Conservation (phyloP, 2,888 invertebrate genomes). For the Alcis repandata region DNA sequence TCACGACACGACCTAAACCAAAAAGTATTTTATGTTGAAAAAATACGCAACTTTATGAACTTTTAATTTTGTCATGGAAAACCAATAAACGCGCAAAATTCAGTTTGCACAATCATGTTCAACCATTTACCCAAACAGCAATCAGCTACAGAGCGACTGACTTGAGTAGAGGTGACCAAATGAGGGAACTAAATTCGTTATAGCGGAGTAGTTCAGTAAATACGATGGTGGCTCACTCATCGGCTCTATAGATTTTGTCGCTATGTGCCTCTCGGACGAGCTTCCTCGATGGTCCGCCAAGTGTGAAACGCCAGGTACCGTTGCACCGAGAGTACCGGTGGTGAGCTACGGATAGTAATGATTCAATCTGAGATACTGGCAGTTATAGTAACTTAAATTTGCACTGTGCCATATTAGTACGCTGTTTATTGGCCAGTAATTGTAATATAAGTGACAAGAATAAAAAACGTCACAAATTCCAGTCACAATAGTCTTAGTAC, state of each 20-base stretch:
- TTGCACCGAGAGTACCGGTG: conserved; percentile 31
- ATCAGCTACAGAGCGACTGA: neutral
- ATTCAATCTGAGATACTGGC: neutral
- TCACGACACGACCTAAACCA: too few relatives aligned
- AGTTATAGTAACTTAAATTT: neutral
- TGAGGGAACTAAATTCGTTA: neutral
- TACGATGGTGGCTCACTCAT: neutral
- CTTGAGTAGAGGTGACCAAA: neutral
- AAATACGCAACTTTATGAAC: too few relatives aligned
- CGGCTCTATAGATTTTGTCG: neutral
- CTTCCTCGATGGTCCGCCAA: conserved; percentile 37
- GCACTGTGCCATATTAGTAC: too few relatives aligned
- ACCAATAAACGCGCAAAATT: neutral
- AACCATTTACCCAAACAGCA: neutral
- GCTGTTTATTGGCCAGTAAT: too few relatives aligned
- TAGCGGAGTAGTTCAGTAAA: neutral
- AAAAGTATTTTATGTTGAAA: too few relatives aligned
- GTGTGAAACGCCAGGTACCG: conserved; percentile 45
- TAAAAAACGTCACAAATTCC: neutral
- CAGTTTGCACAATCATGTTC: neutral
- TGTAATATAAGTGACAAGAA: neutral
- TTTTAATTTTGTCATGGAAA: neutral
- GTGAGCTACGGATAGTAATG: conserved; percentile 5
- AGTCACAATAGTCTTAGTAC: conserved; percentile 3
- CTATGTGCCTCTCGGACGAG: neutral